Evolutionary conservation across 1,140 invertebrate species (phyloP).

Genomic region (Ericerus pela): DNA sequence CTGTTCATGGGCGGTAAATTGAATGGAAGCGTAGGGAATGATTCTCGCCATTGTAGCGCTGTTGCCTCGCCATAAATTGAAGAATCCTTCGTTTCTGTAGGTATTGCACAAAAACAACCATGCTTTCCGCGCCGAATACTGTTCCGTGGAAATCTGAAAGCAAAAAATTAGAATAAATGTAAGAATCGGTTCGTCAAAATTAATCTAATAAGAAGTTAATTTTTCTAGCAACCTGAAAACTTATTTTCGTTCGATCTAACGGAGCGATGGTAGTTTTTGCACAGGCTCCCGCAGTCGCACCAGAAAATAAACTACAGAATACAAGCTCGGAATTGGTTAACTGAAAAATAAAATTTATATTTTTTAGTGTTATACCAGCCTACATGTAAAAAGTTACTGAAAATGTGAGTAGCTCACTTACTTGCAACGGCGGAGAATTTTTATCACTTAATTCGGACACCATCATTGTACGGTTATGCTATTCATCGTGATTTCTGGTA

Average conservation of each 20-base stretch:
- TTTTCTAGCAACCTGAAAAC: conserved; percentile 90
- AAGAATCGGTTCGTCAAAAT: background rate
- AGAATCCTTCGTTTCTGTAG: conserved; percentile 55
- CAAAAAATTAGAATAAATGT: background rate
- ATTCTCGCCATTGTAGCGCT: conserved; percentile 95
- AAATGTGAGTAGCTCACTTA: too few relatives aligned
- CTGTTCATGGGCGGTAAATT: conserved; percentile 94
- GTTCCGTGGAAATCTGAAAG: conserved; percentile 38
- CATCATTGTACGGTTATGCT: too few relatives aligned
- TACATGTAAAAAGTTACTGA: too few relatives aligned
- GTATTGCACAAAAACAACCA: conserved; percentile 57
- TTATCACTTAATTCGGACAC: too few relatives aligned
- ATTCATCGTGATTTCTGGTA: too few relatives aligned
- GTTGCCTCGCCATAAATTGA: conserved; percentile 89
- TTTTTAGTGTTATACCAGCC: too few relatives aligned
- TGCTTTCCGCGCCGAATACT: conserved; percentile 66
- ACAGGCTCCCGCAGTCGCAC: conserved; percentile 78
- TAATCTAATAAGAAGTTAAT: conserved; percentile 7
- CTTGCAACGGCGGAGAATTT: too few relatives aligned
- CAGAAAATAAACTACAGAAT: conserved; percentile 55
- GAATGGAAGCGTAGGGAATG: conserved; percentile 90
- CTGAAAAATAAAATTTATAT: conserved; percentile 19
- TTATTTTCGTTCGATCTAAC: conserved; percentile 92
- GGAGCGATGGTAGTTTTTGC: conserved; percentile 95
- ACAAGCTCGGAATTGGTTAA: conserved; percentile 38